phyloP scores from a whole-genome alignment of 2,113 vertebrate species.

The Hippopotamus amphibius region DNA sequence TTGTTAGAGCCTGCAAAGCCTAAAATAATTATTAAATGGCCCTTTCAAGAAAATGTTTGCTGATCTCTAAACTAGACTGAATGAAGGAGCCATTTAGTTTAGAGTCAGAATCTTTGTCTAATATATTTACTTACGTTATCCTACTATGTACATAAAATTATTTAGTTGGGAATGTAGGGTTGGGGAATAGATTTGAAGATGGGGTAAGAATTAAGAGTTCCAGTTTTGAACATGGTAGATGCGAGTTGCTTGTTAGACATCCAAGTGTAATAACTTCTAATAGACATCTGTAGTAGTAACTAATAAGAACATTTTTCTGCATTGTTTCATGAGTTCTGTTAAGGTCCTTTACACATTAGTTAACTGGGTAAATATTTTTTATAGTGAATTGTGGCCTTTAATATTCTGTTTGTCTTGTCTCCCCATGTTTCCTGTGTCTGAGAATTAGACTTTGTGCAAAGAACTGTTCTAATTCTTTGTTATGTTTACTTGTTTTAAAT shows the following conservation, averaged over 20 bases:
- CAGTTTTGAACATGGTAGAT: neutral
- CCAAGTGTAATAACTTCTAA: neutral
- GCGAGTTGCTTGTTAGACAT: neutral
- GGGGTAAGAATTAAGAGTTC: neutral
- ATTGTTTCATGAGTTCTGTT: conserved; percentile 18
- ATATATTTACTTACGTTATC: neutral
- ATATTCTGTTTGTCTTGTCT: neutral
- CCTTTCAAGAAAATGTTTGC: neutral
- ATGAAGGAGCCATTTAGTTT: neutral
- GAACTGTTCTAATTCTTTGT: neutral
- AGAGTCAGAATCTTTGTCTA: neutral
- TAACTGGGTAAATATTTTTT: conserved; percentile 24
- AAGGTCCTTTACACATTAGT: neutral
- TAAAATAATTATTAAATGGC: neutral
- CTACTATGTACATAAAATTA: neutral
- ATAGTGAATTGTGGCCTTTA: neutral
- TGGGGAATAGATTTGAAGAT: neutral
- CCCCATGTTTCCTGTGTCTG: neutral
- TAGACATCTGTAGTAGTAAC: neutral
- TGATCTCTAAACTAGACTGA: neutral
- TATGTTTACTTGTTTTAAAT: neutral
- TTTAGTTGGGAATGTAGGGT: neutral
- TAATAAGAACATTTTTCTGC: neutral
- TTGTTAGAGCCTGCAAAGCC: neutral
- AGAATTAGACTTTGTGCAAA: neutral